These are phyloP conservation scores for Acanthiza pusilla DNA, from an alignment of 2,797 vertebrate species.

Conservation along the genomic window DNA sequence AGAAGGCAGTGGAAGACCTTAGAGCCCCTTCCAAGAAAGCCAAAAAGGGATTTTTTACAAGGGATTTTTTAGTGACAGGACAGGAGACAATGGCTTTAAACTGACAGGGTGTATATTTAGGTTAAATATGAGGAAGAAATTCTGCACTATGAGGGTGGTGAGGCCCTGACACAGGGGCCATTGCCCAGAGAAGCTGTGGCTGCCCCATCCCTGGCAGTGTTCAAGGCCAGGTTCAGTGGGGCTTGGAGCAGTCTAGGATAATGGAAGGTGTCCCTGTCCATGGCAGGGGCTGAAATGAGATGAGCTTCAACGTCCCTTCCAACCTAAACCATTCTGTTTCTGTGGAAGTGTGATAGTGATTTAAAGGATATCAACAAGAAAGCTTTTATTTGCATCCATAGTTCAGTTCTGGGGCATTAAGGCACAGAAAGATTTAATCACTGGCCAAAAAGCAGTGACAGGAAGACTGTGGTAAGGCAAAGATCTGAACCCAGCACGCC, in stretches of 20 bases:
- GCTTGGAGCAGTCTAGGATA: neutral
- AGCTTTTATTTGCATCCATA: neutral
- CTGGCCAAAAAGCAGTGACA: neutral
- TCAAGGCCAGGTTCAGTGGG: accelerated
- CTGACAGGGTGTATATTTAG: neutral
- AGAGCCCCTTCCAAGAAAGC: neutral
- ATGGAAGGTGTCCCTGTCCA: neutral
- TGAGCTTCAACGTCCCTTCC: neutral
- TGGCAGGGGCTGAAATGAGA: neutral
- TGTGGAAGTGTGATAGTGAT: neutral
- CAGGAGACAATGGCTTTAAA: neutral
- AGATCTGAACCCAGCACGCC: neutral
- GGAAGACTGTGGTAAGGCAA: neutral
- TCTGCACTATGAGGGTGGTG: neutral
- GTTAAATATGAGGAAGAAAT: neutral
- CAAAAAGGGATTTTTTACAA: no score
- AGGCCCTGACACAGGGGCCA: neutral
- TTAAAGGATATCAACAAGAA: neutral
- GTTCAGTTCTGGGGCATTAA: neutral
- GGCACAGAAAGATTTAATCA: neutral
- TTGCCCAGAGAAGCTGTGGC: neutral
- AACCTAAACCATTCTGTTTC: neutral
- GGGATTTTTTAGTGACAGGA: neutral
- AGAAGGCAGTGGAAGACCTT: neutral
- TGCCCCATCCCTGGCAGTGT: neutral